phyloP scores from a whole-genome alignment of 2,888 invertebrate genomes.

The Thecocarcelia acutangulata region DNA sequence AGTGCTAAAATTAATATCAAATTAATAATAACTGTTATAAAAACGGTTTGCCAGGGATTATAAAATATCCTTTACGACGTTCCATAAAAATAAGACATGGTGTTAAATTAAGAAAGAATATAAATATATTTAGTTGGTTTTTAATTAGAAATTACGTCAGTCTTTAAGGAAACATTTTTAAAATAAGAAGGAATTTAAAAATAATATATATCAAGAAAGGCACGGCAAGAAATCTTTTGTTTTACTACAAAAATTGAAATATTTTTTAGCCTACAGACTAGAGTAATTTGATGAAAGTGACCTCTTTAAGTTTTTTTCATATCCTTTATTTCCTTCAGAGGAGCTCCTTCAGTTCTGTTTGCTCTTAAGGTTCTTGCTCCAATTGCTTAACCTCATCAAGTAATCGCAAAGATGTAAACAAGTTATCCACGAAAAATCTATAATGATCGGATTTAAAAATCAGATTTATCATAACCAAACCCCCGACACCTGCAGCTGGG shows the following conservation, averaged over 20 bases:
- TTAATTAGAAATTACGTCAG: too few relatives aligned
- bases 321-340: slow-evolving; percentile 1
- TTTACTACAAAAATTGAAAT: too few relatives aligned
- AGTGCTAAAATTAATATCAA: not conserved
- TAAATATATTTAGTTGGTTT: too few relatives aligned
- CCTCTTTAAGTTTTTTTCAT: slow-evolving; percentile 10
- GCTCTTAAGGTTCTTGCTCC: slow-evolving; percentile 4
- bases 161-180: too few relatives aligned
- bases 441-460: not conserved
- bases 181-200: too few relatives aligned
- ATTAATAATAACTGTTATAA: not conserved
- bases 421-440: not conserved
- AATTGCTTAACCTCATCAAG: slow-evolving; percentile 11
- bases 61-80: too few relatives aligned
- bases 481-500: not conserved
- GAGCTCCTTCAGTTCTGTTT: slow-evolving; percentile 12
- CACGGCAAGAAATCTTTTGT: too few relatives aligned
- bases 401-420: slow-evolving; percentile 1
- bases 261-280: too few relatives aligned
- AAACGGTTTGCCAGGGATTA: too few relatives aligned
- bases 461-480: slow-evolving; percentile 12
- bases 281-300: slow-evolving; percentile 13
- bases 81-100: too few relatives aligned
- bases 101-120: too few relatives aligned
- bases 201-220: too few relatives aligned